Conservation (phyloP, 1,140 invertebrate genomes). For the Drosophila truncata region DNA sequence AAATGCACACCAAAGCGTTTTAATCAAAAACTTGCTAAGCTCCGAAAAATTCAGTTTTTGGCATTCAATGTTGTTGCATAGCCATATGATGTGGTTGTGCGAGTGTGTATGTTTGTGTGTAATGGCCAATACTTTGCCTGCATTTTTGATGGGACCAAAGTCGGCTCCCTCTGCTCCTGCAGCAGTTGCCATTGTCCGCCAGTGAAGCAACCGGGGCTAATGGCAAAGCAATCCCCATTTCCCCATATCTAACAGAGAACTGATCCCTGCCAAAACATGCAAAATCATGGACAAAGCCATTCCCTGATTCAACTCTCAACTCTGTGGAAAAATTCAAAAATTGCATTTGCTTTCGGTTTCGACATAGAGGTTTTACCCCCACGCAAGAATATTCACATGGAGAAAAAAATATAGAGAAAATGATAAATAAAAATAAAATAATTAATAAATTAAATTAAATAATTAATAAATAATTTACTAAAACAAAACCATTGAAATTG, state of each 20-base stretch:
- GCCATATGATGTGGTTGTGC: slow-evolving; percentile 7
- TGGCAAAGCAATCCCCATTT: slow-evolving; percentile 51
- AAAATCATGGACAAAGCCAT: slow-evolving; percentile 46
- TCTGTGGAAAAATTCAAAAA: slow-evolving; percentile 44
- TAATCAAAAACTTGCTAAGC: slow-evolving; percentile 66
- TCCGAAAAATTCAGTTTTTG: slow-evolving; percentile 44
- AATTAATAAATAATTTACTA: not conserved
- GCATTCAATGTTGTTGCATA: slow-evolving; percentile 22
- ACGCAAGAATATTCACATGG: not conserved
- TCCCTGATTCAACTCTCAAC: slow-evolving; percentile 46
- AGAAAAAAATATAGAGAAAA: not conserved
- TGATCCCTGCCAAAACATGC: slow-evolving; percentile 54
- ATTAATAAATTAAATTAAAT: too few species aligned
- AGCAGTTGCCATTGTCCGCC: slow-evolving; percentile 24
- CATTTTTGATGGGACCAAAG: slow-evolving; percentile 40
- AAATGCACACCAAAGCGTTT: slow-evolving; percentile 38
- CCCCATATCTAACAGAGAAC: slow-evolving; percentile 24
- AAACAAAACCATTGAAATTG: too few species aligned
- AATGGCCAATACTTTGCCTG: slow-evolving; percentile 39
- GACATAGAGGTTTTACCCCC: slow-evolving; percentile 35
- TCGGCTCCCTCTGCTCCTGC: not conserved
- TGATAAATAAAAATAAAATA: not conserved
- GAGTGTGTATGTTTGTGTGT: slow-evolving; percentile 14
- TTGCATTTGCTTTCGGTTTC: slow-evolving; percentile 52
- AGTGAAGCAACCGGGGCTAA: slow-evolving; percentile 28